Conservation (phyloP, 2,113 vertebrate species). For the Rhagologus leucostigma region DNA sequence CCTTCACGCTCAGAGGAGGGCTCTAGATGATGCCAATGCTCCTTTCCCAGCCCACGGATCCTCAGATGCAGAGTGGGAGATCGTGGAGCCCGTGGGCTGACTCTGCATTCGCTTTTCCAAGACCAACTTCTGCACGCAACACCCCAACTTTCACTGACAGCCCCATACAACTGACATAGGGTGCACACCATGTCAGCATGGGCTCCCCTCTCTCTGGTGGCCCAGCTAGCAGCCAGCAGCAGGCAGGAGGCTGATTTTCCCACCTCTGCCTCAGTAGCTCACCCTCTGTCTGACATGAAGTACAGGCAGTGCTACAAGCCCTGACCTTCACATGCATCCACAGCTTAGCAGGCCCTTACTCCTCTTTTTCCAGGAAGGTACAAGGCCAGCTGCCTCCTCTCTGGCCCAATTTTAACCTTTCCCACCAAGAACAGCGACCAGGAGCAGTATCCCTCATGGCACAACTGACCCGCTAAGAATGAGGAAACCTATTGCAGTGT, state of each 20-base stretch:
- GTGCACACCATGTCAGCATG: fast-evolving
- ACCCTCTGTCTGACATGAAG: background rate
- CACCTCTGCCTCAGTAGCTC: background rate
- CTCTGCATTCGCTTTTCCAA: background rate
- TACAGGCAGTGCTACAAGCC: background rate
- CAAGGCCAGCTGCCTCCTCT: background rate
- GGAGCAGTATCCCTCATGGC: background rate
- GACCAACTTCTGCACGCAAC: background rate
- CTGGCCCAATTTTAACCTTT: background rate
- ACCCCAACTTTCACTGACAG: background rate
- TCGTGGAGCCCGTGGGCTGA: background rate
- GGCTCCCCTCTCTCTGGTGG: background rate
- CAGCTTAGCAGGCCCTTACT: background rate
- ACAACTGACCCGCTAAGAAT: background rate
- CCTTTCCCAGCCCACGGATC: background rate
- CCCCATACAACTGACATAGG: fast-evolving
- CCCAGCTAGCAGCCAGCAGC: background rate
- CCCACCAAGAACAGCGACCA: background rate
- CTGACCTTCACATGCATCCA: background rate
- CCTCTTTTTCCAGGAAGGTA: background rate
- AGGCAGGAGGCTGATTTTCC: background rate
- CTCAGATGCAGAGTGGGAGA: background rate
- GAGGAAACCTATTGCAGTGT: background rate
- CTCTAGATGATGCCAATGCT: conserved; percentile 15
- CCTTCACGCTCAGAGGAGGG: background rate